These are phyloP conservation scores for Cyprinella venusta DNA, from an alignment of 2,797 vertebrate genomes.

Conservation along the genomic window DNA sequence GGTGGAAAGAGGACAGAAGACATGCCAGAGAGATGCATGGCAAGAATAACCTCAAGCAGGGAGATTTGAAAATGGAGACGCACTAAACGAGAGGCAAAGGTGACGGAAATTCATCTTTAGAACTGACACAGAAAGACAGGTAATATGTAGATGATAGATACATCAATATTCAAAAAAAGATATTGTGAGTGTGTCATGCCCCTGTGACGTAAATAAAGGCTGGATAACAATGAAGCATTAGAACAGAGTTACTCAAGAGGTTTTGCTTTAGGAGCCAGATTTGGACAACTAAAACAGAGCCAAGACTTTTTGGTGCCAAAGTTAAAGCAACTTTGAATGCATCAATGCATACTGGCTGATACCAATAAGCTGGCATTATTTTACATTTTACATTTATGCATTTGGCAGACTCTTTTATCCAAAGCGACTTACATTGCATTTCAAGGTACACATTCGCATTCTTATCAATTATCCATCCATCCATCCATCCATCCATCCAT, in stretches of 20 bases:
- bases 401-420: too few species aligned
- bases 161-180: constrained; percentile 5
- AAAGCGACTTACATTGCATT: too few species aligned
- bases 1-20: constrained; percentile 60
- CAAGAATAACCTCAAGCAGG: constrained; percentile 19
- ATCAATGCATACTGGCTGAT: not conserved
- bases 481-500: too few species aligned
- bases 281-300: not conserved
- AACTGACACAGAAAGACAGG: not conserved
- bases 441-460: too few species aligned
- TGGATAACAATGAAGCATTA: not conserved
- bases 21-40: not conserved
- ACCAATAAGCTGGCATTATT: not conserved
- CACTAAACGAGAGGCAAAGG: constrained; percentile 17
- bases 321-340: not conserved
- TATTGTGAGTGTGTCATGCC: constrained; percentile 13
- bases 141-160: constrained; percentile 29
- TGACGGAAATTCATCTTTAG: constrained; percentile 4
- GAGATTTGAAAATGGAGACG: constrained; percentile 14
- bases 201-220: not conserved
- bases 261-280: not conserved
- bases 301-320: not conserved
- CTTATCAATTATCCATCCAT: too few species aligned
- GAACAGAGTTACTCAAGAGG: not conserved
- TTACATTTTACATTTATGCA: too few species aligned